Evolutionary conservation across 2,113 vertebrate species (phyloP), one percentile per base, ranked within the genome.

Genomic region (Hemibates koningsi): DNA sequence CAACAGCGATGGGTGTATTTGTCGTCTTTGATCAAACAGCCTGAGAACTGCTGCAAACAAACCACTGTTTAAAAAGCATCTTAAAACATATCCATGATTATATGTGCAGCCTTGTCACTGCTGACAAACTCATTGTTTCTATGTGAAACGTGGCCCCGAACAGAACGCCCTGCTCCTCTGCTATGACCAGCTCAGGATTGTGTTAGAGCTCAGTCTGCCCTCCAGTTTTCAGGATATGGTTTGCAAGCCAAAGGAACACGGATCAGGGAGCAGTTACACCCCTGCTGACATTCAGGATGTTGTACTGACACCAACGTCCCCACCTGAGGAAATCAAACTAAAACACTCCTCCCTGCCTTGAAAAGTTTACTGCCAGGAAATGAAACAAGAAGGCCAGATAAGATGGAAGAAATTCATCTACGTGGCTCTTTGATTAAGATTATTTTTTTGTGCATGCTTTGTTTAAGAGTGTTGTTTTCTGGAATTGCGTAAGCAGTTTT

Each of bases 101-200:
- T 36, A 27, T 12, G 38, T 34, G n/a, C 5, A 0, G 52, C 13
- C 17, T 14, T 19, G 21, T 84, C 63, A 53, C 34, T 9, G 5
- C 45, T 82, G 48, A 86, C 79, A 38, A 92, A 80, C 56, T 43
- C 43, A 12, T 76, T 84, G 66, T 85, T 81, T 54, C 45, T 61
- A 38, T 88, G 82, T 78, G 16, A 13, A 41, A 38, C 80, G 38
- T 86, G 43, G 48, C n/a, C 54, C 88, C 50, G 41, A 32, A 27
- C 96, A 99, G 98, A 96, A 95, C 88, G 96, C 97, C 43, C 92
- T 98, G 87, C 94, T 95, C 84, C 95, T 95, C 89, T 99, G 98
- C 86, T 96, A 96, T 89, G 96, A 97, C 41, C 96, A 97, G 95
- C 96, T 99, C 1, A 95, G 96, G 90, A 96, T 92, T 0, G 95